These are phyloP conservation scores for Caloenas nicobarica DNA, from an alignment of 2,113 vertebrate genomes.

Conservation along the genomic window DNA sequence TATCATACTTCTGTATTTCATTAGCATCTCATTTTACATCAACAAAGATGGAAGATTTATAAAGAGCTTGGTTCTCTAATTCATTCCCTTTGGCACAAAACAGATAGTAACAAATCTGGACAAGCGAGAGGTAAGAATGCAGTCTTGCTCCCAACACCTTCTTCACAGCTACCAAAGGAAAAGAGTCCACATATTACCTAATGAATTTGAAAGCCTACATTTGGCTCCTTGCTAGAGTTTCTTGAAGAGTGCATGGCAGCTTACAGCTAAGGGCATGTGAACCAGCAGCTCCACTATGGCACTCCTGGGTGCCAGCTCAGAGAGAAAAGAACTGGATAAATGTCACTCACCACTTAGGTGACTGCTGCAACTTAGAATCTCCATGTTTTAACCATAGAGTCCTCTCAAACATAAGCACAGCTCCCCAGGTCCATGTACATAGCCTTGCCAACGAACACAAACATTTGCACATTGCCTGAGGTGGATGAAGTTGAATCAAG, in stretches of 20 bases:
- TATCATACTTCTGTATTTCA: neutral
- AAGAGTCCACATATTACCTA: neutral
- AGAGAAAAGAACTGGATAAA: neutral
- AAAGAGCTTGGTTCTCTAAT: neutral
- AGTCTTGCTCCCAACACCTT: neutral
- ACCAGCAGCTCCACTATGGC: neutral
- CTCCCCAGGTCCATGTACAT: neutral
- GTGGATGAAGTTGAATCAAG: neutral
- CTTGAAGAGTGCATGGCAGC: neutral
- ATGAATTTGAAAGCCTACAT: neutral
- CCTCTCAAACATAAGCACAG: neutral
- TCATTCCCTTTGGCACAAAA: neutral
- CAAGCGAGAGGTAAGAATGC: neutral
- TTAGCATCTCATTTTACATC: neutral
- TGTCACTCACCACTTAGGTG: neutral
- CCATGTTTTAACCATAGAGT: neutral
- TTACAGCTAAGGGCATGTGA: accelerated
- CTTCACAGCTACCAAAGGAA: neutral
- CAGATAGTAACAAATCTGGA: neutral
- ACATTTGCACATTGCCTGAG: neutral
- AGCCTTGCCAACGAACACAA: neutral
- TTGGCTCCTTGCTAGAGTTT: neutral
- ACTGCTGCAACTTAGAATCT: neutral
- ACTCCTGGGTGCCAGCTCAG: neutral
- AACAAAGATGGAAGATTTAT: neutral